Conservation (phyloP, 2,888 invertebrate genomes). For the Molorchus minor region DNA sequence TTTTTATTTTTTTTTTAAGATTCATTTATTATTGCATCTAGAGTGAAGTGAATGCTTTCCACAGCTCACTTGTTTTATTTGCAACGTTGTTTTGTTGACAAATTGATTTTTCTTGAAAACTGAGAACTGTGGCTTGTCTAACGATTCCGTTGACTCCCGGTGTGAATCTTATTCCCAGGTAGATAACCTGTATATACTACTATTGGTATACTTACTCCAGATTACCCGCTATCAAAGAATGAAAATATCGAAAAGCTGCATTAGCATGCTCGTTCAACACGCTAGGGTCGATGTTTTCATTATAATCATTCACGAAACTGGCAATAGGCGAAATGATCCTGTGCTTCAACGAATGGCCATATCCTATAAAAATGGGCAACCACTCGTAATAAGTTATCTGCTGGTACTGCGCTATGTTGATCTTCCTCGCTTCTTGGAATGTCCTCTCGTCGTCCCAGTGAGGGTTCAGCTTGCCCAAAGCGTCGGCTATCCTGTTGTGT, state of each 20-base stretch:
- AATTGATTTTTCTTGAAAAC: no score
- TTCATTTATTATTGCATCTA: no score
- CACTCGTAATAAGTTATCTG: conserved; percentile 81
- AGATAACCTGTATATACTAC: neutral
- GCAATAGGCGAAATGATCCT: conserved; percentile 70
- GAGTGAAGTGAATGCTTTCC: no score
- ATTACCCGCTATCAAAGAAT: conserved; percentile 74
- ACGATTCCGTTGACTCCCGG: neutral
- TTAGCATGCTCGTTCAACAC: conserved; percentile 76
- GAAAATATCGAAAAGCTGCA: conserved; percentile 79
- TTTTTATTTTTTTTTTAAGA: no score
- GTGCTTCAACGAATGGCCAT: conserved; percentile 70
- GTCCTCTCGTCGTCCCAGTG: conserved; percentile 79
- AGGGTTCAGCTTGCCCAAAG: conserved; percentile 71
- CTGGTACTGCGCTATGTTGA: conserved; percentile 75
- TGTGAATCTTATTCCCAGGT: neutral
- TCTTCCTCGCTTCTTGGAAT: conserved; percentile 78
- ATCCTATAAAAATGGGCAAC: conserved; percentile 76
- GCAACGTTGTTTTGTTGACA: no score
- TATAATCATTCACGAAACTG: conserved; percentile 74
- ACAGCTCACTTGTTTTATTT: no score
- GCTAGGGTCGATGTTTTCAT: conserved; percentile 71
- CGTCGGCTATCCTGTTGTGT: conserved; percentile 76
- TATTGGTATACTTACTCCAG: conserved; percentile 68
- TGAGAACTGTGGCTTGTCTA: no score